Conservation (phyloP, 2,888 invertebrate genomes). For the Icerya purchasi region DNA sequence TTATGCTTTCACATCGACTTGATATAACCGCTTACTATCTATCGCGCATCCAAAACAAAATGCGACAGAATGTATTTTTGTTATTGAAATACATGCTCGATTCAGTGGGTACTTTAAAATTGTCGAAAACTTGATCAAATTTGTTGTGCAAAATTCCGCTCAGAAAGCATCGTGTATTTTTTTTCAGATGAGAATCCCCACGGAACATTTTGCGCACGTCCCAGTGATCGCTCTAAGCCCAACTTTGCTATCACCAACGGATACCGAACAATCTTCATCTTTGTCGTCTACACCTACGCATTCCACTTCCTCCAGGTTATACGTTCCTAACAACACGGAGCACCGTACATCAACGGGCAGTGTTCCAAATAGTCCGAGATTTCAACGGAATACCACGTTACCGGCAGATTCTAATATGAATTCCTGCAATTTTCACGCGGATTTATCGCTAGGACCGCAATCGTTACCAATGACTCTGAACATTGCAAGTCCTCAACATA, state of each 20-base stretch:
- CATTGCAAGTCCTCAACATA: slow-evolving; percentile 8
- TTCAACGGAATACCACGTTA: slow-evolving; percentile 16
- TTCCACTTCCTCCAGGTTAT: slow-evolving; percentile 39
- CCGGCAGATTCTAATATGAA: slow-evolving; percentile 8
- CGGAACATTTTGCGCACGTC: slow-evolving; percentile 83
- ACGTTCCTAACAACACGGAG: slow-evolving; percentile 32
- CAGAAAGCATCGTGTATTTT: no score
- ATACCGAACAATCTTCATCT: slow-evolving; percentile 29
- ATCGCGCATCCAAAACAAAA: no score
- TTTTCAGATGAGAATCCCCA: slow-evolving; percentile 76
- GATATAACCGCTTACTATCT: no score
- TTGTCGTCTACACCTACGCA: slow-evolving; percentile 30
- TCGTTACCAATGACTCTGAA: neutral
- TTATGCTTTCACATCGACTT: no score
- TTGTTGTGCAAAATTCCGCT: no score
- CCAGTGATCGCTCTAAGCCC: slow-evolving; percentile 80
- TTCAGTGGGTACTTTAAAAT: no score
- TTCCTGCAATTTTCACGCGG: slow-evolving; percentile 15
- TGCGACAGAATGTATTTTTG: no score
- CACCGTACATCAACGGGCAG: slow-evolving; percentile 24
- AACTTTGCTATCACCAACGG: slow-evolving; percentile 57
- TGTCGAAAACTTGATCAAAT: no score
- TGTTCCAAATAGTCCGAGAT: slow-evolving; percentile 28
- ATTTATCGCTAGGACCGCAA: slow-evolving; percentile 5
- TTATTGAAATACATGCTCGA: no score